These are phyloP conservation scores for Hipparchia sbordonii DNA, from an alignment of 2,888 invertebrate species.

Conservation along the genomic window DNA sequence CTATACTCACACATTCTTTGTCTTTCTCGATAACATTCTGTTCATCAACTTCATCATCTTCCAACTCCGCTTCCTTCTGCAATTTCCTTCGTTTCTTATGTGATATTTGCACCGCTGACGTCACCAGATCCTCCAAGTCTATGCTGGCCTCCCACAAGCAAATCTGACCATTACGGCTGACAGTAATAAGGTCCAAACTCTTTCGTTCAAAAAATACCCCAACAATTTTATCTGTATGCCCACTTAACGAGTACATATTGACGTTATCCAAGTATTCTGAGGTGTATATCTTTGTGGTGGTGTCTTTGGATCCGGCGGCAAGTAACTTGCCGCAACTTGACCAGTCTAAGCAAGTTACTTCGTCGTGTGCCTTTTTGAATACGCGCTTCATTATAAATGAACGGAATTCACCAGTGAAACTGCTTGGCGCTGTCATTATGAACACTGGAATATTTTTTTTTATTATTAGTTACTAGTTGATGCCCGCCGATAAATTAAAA, in stretches of 20 bases:
- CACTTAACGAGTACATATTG: conserved; percentile 88
- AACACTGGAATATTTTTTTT: conserved; percentile 83
- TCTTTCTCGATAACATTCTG: conserved; percentile 83
- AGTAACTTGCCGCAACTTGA: conserved; percentile 94
- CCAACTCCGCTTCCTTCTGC: conserved; percentile 77
- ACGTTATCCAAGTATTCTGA: conserved; percentile 89
- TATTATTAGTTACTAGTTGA: too few relatives aligned
- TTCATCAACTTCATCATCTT: conserved; percentile 87
- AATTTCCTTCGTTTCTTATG: conserved; percentile 76
- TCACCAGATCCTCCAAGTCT: conserved; percentile 86
- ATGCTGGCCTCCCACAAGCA: conserved; percentile 94
- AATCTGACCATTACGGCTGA: conserved; percentile 92
- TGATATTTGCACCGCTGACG: conserved; percentile 73
- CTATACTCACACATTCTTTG: conserved; percentile 65
- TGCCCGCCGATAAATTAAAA: too few relatives aligned
- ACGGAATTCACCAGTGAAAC: conserved; percentile 91
- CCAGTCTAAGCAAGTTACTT: conserved; percentile 95
- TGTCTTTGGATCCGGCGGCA: conserved; percentile 96
- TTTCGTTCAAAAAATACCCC: conserved; percentile 94
- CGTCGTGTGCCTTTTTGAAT: conserved; percentile 91
- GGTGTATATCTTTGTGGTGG: conserved; percentile 92
- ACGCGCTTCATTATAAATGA: conserved; percentile 93
- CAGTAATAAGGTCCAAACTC: conserved; percentile 92
- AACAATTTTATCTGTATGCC: conserved; percentile 93
- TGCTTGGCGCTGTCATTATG: conserved; percentile 93